Percentiles rank a stretch among this genome's conserved stretches.
These are phyloP conservation scores for Dendrolimus pini DNA, from an alignment of 2,888 invertebrate genomes.

Conservation along the genomic window DNA sequence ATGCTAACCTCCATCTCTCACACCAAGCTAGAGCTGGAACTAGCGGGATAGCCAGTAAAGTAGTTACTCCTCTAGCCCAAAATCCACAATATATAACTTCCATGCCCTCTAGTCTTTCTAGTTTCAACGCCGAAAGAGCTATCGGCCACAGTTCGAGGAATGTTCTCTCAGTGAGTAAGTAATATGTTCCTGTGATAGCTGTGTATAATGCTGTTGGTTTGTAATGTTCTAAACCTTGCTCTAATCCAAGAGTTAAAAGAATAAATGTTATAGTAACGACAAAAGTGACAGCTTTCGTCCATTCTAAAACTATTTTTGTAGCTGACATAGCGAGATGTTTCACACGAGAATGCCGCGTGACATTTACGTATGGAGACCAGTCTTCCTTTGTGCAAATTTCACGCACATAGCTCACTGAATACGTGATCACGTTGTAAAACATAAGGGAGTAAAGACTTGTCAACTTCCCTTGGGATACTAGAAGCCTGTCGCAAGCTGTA, in stretches of 20 bases:
- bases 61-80: slow-evolving; percentile 77
- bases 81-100: slow-evolving; percentile 83
- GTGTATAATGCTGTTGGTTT: slow-evolving; percentile 82
- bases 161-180: slow-evolving; percentile 83
- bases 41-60: slow-evolving; percentile 73
- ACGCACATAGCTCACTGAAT: slow-evolving; percentile 85
- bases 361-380: slow-evolving; percentile 86
- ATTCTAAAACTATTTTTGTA: slow-evolving; percentile 87
- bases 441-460: slow-evolving; percentile 86
- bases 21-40: slow-evolving; percentile 73
- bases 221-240: slow-evolving; percentile 85
- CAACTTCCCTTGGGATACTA: slow-evolving; percentile 76
- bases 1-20: slow-evolving; percentile 76
- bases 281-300: slow-evolving; percentile 89
- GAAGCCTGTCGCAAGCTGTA: slow-evolving; percentile 81
- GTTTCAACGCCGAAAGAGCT: slow-evolving; percentile 73
- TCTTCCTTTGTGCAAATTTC: slow-evolving; percentile 85
- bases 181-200: slow-evolving; percentile 81
- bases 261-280: slow-evolving; percentile 86
- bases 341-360: slow-evolving; percentile 83
- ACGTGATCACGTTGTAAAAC: slow-evolving; percentile 89
- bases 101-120: slow-evolving; percentile 82
- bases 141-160: slow-evolving; percentile 81
- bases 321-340: slow-evolving; percentile 89
- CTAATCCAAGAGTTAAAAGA: slow-evolving; percentile 83